These are phyloP conservation scores for Gephyroberyx darwinii DNA, from an alignment of 2,797 vertebrate genomes.

Conservation along the genomic window DNA sequence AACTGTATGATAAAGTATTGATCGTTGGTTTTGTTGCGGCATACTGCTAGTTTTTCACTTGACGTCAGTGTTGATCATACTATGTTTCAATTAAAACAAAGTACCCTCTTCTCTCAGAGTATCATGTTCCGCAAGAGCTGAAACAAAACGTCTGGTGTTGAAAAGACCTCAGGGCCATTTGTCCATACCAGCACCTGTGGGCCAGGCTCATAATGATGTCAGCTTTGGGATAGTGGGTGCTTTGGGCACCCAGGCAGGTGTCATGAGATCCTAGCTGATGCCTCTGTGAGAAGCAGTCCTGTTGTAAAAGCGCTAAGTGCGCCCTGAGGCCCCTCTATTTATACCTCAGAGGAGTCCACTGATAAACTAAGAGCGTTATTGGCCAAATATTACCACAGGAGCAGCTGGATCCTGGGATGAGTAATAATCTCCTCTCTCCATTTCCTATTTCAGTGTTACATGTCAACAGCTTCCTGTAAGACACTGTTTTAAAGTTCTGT, in stretches of 20 bases:
- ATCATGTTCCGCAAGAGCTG: neutral
- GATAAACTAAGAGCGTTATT: slow-evolving; percentile 1
- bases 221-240: neutral
- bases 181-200: slow-evolving; percentile 7
- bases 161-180: neutral
- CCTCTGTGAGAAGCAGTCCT: too few species aligned
- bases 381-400: too few species aligned
- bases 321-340: neutral
- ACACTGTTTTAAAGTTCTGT: neutral
- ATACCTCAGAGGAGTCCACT: neutral
- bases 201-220: neutral
- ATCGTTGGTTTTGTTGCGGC: slow-evolving; percentile 28
- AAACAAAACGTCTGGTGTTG: slow-evolving; percentile 10
- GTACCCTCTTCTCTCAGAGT: neutral
- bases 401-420: too few species aligned
- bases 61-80: slow-evolving; percentile 17
- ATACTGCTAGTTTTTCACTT: slow-evolving; percentile 46
- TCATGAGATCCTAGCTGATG: too few species aligned
- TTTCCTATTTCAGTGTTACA: neutral
- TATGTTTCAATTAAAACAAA: slow-evolving; percentile 11
- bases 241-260: too few species aligned
- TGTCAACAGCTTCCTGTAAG: neutral
- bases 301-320: neutral
- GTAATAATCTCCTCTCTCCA: too few species aligned
- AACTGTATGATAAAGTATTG: slow-evolving; percentile 5